Percentiles rank a stretch among this genome's conserved stretches.
Evolutionary conservation across 2,797 vertebrate species (phyloP).

Genomic region (Varecia variegata): DNA sequence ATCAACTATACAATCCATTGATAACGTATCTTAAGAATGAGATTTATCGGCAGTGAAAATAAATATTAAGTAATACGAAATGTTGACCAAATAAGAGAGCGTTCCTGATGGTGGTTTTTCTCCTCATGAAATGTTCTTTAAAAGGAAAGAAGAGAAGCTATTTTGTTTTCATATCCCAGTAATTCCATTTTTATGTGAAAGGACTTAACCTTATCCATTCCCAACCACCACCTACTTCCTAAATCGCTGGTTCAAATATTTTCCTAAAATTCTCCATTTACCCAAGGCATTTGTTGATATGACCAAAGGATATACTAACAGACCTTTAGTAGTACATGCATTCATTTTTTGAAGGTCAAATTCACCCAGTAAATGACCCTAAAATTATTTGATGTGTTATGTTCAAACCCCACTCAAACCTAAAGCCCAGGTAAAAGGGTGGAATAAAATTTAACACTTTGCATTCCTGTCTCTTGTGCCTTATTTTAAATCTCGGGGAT

Average conservation of each 20-base stretch:
- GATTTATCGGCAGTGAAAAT: neutral
- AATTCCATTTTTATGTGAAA: neutral
- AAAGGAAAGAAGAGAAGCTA: neutral
- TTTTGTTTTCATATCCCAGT: neutral
- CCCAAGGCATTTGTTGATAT: neutral
- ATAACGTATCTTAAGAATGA: constrained; percentile 82
- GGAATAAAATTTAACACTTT: neutral
- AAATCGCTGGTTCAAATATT: neutral
- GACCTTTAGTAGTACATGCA: neutral
- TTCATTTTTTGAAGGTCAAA: neutral
- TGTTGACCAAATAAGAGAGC: neutral
- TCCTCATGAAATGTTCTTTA: neutral
- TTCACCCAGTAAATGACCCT: neutral
- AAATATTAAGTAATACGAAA: constrained; percentile 2
- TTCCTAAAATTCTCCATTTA: neutral
- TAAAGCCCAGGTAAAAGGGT: neutral
- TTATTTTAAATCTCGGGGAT: neutral
- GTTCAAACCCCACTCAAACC: neutral
- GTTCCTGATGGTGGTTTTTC: neutral
- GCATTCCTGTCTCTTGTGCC: neutral
- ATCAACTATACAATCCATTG: constrained; percentile 80
- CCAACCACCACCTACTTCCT: neutral
- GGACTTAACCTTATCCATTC: neutral
- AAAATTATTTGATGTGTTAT: neutral
- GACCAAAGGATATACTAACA: neutral